Conservation (phyloP, 1,140 invertebrate species). For the Drosophila kurseongensis region DNA sequence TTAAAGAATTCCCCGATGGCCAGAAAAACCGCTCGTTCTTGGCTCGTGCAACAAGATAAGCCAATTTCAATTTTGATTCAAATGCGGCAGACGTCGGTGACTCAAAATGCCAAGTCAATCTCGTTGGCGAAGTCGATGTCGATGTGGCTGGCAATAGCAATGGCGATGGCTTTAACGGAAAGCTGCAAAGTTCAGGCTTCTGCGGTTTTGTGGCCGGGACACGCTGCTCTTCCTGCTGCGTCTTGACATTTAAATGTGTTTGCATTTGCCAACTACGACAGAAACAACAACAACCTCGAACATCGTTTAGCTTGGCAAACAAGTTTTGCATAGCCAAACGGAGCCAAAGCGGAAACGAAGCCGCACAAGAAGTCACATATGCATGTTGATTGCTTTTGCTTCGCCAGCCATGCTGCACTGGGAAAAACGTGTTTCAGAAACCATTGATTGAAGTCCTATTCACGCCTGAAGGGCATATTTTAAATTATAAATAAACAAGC, state of each 20-base stretch:
- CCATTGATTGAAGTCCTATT: too few relatives aligned
- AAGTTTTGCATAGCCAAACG: conserved; percentile 50
- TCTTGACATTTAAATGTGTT: conserved; percentile 72
- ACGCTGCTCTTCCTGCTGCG: conserved; percentile 27
- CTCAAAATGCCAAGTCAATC: conserved; percentile 69
- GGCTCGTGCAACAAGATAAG: conserved; percentile 72
- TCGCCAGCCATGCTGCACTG: conserved; percentile 13
- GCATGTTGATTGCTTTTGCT: conserved; percentile 66
- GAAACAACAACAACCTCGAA: conserved; percentile 52
- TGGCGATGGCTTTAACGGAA: conserved; percentile 9
- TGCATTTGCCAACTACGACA: conserved; percentile 51
- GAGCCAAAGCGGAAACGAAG: conserved; percentile 38
- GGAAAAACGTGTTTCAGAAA: background rate
- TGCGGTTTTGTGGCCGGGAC: conserved; percentile 51
- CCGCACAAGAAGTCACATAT: conserved; percentile 59
- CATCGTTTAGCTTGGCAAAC: conserved; percentile 51
- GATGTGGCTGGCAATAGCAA: conserved; percentile 13
- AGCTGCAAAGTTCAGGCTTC: conserved; percentile 25
- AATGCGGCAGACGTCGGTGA: conserved; percentile 66
- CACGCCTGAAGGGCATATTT: too few relatives aligned
- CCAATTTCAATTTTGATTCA: conserved; percentile 80
- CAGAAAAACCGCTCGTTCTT: conserved; percentile 56
- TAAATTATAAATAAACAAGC: too few relatives aligned
- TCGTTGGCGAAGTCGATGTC: conserved; percentile 43
- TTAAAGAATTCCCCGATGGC: conserved; percentile 6